These are phyloP conservation scores for Brachypteracias leptosomus DNA, from an alignment of 2,113 vertebrate species.

Conservation along the genomic window DNA sequence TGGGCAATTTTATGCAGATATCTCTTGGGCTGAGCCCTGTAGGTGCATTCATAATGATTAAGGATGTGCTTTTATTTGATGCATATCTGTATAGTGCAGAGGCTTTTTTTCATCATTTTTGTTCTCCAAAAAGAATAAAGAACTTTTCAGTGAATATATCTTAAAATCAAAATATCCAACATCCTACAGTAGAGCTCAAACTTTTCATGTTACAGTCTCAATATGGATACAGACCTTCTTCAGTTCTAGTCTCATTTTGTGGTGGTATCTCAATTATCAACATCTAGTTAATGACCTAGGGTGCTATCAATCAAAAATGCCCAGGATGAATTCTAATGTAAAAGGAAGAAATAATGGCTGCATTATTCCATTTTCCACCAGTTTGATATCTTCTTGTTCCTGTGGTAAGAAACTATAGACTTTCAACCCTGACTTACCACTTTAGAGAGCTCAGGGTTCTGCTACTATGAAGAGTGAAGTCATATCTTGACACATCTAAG, in stretches of 20 bases:
- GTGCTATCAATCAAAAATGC: background rate
- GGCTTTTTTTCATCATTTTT: background rate
- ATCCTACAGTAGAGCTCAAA: background rate
- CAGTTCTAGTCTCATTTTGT: background rate
- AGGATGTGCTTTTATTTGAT: constrained; percentile 21
- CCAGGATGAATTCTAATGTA: background rate
- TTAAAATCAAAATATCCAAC: background rate
- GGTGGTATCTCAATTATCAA: background rate
- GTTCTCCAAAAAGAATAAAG: background rate
- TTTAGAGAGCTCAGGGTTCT: background rate
- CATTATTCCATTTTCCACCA: background rate
- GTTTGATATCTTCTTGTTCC: background rate
- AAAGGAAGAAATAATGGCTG: background rate
- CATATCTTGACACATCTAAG: background rate
- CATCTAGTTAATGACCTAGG: background rate
- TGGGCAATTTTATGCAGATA: constrained; percentile 12
- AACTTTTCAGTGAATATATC: background rate
- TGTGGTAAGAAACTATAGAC: too few relatives aligned
- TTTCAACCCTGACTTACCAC: background rate
- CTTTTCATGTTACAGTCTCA: background rate
- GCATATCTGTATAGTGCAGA: background rate
- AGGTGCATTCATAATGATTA: background rate
- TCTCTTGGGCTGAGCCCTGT: background rate
- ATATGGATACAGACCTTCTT: background rate
- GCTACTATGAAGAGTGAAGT: background rate